Conservation (phyloP, 2,888 invertebrate species). For the Toxonevra muliebris region DNA sequence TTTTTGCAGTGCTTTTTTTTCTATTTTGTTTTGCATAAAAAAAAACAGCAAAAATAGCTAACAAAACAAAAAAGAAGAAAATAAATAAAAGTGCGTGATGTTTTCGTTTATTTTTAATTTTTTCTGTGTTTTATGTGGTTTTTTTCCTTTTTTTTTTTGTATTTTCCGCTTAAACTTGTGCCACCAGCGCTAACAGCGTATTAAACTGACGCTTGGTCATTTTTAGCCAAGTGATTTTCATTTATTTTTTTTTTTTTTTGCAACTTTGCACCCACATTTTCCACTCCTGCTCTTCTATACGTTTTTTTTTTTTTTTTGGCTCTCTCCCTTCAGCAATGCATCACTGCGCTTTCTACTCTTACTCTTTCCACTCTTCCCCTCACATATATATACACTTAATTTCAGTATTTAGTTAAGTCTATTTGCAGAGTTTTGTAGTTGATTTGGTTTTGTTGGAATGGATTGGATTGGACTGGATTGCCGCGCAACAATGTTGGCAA, state of each 20-base stretch:
- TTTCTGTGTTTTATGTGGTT: not conserved
- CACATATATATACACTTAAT: slow-evolving; percentile 11
- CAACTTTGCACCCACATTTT: not conserved
- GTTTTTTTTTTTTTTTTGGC: too few relatives aligned
- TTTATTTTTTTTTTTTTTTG: not conserved
- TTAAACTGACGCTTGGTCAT: too few relatives aligned
- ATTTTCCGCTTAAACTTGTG: too few relatives aligned
- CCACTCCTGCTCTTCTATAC: too few relatives aligned
- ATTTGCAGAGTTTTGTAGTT: slow-evolving; percentile 28
- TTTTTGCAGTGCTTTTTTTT: slow-evolving; percentile 5
- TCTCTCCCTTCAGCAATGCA: too few relatives aligned
- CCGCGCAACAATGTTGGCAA: not conserved
- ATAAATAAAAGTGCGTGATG: not conserved
- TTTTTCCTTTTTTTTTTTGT: not conserved
- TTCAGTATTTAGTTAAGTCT: slow-evolving; percentile 21
- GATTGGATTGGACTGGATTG: slow-evolving; percentile 20
- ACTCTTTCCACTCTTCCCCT: slow-evolving; percentile 13
- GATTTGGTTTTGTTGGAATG: slow-evolving; percentile 29
- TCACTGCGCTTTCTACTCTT: too few relatives aligned
- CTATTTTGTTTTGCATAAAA: too few relatives aligned
- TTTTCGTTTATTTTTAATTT: not conserved
- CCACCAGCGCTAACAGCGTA: too few relatives aligned
- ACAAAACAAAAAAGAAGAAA: slow-evolving; percentile 17
- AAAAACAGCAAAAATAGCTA: too few relatives aligned
- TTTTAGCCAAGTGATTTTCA: not conserved